A percentile compares a stretch with the other conserved stretches of the same genome.
phyloP scores from a whole-genome alignment of 2,113 vertebrate genomes.

The Cnemophilus loriae region DNA sequence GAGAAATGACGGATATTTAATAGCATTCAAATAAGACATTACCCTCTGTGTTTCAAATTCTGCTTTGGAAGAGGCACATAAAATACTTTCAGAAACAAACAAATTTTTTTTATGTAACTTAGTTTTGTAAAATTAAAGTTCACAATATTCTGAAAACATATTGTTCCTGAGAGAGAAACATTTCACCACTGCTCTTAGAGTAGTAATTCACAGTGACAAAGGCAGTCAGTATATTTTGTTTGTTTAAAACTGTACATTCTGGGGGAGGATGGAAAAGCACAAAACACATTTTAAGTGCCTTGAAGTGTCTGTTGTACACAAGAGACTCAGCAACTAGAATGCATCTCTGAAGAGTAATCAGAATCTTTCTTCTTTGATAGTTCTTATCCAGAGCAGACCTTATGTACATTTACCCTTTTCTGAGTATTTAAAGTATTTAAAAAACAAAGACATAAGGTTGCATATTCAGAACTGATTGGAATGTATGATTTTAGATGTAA shows the following conservation, averaged over 20 bases:
- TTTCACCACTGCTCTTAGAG: slow-evolving; percentile 39
- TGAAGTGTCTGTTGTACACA: slow-evolving; percentile 32
- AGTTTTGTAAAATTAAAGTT: slow-evolving; percentile 39
- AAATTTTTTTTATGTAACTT: neutral
- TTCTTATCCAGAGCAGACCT: neutral
- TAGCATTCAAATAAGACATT: slow-evolving; percentile 43
- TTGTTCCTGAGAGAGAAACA: slow-evolving; percentile 52
- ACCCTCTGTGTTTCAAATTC: slow-evolving; percentile 6
- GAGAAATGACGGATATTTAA: slow-evolving; percentile 36
- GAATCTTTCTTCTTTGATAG: neutral
- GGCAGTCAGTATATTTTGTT: slow-evolving; percentile 36
- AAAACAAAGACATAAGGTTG: neutral
- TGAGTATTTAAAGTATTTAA: neutral
- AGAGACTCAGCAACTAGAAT: neutral
- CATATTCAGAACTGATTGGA: neutral
- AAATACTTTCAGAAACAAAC: slow-evolving; percentile 48
- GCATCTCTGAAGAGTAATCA: neutral
- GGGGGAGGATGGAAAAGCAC: neutral
- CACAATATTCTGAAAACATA: slow-evolving; percentile 43
- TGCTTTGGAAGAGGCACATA: slow-evolving; percentile 44
- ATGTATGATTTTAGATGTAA: neutral
- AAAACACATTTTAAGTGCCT: slow-evolving; percentile 21
- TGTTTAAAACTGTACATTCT: slow-evolving; percentile 33
- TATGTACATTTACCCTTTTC: neutral
- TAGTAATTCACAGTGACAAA: slow-evolving; percentile 57